These are phyloP conservation scores for Steinernema scapterisci DNA, from an alignment of 2,888 invertebrate species.

Conservation along the genomic window DNA sequence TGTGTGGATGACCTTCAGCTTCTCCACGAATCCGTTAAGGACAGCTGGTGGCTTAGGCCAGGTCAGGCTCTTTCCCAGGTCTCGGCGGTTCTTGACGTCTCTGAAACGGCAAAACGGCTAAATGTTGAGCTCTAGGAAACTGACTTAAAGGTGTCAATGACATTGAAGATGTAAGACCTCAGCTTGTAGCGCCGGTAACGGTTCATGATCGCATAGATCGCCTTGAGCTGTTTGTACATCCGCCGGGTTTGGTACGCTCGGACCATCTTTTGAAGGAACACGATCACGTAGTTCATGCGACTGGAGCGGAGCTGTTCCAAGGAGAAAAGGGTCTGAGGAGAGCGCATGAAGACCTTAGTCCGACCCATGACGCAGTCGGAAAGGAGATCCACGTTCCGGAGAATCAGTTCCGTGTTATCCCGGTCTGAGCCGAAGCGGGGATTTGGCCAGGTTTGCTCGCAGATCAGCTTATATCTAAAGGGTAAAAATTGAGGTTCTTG, in stretches of 20 bases:
- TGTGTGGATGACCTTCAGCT: conserved; percentile 61
- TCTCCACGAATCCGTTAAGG: conserved; percentile 73
- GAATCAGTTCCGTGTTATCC: conserved; percentile 81
- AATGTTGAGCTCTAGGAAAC: background rate
- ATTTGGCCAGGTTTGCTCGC: conserved; percentile 94
- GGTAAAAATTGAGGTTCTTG: too few species aligned
- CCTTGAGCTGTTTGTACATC: conserved; percentile 83
- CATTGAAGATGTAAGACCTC: conserved; percentile 76
- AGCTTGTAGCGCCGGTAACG: conserved; percentile 82
- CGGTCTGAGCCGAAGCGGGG: conserved; percentile 79
- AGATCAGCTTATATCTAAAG: conserved; percentile 90
- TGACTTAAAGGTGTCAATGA: conserved; percentile 75
- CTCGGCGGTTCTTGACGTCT: conserved; percentile 74
- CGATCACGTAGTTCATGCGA: conserved; percentile 86
- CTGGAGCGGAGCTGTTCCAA: conserved; percentile 85
- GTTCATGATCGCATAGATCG: conserved; percentile 80
- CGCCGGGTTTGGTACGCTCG: conserved; percentile 81
- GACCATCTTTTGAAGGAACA: conserved; percentile 88
- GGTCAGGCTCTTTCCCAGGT: conserved; percentile 78
- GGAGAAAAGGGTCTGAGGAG: conserved; percentile 86
- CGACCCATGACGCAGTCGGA: conserved; percentile 90
- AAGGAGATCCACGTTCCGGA: conserved; percentile 79
- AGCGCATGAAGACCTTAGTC: conserved; percentile 92
- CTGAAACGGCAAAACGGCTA: conserved; percentile 34
- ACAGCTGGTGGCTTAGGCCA: conserved; percentile 84